Percentiles rank a stretch among this genome's conserved stretches.
phyloP scores from a whole-genome alignment of 2,797 vertebrate species.

The Pseudotriccus pelzelni region DNA sequence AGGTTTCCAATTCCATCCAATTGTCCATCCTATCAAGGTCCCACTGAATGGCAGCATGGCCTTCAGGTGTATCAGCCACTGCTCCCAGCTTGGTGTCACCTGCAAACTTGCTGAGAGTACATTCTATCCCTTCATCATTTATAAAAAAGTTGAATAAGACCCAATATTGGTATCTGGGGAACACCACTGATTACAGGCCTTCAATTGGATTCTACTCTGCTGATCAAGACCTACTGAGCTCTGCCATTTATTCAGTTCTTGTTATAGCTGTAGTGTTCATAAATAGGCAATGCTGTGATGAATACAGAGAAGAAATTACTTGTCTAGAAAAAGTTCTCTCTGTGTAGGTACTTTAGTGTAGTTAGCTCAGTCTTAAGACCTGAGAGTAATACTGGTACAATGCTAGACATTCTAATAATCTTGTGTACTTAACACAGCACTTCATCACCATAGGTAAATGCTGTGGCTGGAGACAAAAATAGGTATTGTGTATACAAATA shows the following conservation, averaged over 20 bases:
- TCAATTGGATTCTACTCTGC: neutral
- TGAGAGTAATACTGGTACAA: neutral
- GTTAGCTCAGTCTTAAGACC: neutral
- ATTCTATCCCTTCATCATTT: neutral
- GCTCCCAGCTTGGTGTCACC: neutral
- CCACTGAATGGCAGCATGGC: neutral
- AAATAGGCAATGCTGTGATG: neutral
- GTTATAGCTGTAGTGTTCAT: neutral
- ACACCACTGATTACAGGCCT: rapidly evolving
- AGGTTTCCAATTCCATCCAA: neutral
- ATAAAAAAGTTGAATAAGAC: neutral
- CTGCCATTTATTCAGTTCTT: neutral
- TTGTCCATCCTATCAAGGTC: neutral
- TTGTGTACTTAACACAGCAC: neutral
- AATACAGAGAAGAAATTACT: neutral
- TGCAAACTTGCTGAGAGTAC: neutral
- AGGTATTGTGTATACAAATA: neutral
- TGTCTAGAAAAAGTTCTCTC: neutral
- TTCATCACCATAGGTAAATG: neutral
- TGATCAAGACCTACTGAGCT: neutral
- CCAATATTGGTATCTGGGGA: rapidly evolving
- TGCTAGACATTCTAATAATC: neutral
- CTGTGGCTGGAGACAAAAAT: neutral
- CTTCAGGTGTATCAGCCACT: neutral
- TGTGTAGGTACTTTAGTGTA: neutral